Conservation (phyloP, 2,888 invertebrate species). For the Embidobia sp. region DNA sequence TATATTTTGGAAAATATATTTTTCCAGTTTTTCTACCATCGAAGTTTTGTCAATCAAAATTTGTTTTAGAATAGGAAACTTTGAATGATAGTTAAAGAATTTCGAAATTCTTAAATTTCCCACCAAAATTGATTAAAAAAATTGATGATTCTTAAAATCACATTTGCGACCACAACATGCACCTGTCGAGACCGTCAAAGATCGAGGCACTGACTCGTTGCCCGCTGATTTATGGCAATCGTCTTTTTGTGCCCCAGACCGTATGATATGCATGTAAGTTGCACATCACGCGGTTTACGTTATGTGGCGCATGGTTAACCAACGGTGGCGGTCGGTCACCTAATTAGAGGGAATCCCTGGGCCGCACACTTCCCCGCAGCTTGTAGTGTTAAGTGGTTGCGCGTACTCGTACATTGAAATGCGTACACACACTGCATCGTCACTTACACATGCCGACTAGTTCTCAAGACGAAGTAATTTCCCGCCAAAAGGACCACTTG, state of each 20-base stretch:
- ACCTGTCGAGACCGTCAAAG: slow-evolving; percentile 31
- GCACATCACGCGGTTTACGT: slow-evolving; percentile 71
- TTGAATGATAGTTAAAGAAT: too few species aligned
- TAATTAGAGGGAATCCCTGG: slow-evolving; percentile 75
- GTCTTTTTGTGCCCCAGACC: slow-evolving; percentile 56
- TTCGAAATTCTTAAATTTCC: too few species aligned
- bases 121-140: too few species aligned
- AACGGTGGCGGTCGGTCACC: slow-evolving; percentile 73
- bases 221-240: slow-evolving; percentile 75
- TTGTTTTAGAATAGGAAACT: too few species aligned
- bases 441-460: slow-evolving; percentile 68
- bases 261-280: slow-evolving; percentile 69
- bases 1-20: too few species aligned
- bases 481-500: slow-evolving; percentile 79
- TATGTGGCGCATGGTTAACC: slow-evolving; percentile 69
- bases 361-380: slow-evolving; percentile 43
- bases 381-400: slow-evolving; percentile 24
- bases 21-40: too few species aligned
- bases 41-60: too few species aligned
- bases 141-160: too few species aligned
- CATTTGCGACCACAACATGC: too few species aligned
- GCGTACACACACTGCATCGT: slow-evolving; percentile 26
- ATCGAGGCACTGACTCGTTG: slow-evolving; percentile 70
- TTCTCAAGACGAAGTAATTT: slow-evolving; percentile 80
- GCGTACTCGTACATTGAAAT: slow-evolving; percentile 44